These are phyloP conservation scores for Lasioglossum albipes DNA, from an alignment of 1,140 invertebrate genomes.

Conservation along the genomic window DNA sequence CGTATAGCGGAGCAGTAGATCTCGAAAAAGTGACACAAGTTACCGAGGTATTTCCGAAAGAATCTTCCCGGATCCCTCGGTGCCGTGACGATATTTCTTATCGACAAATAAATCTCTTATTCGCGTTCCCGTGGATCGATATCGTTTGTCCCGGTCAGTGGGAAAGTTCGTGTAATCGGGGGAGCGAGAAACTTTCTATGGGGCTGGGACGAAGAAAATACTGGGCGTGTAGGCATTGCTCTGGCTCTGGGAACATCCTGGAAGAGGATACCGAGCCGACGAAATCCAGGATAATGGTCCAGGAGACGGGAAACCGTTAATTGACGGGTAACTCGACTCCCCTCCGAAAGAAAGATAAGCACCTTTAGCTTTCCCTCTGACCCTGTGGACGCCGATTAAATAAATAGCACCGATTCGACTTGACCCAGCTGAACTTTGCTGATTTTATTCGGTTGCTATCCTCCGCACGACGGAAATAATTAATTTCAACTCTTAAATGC, in stretches of 20 bases:
- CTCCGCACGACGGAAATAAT: slow-evolving; percentile 65
- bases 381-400: not conserved
- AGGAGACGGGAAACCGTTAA: slow-evolving; percentile 70
- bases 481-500: too few relatives aligned
- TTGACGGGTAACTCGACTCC: slow-evolving; percentile 65
- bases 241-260: slow-evolving; percentile 81
- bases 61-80: slow-evolving; percentile 13
- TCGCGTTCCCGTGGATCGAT: slow-evolving; percentile 17
- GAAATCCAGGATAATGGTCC: slow-evolving; percentile 81
- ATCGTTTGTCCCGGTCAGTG: not conserved
- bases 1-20: slow-evolving; percentile 5
- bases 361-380: not conserved
- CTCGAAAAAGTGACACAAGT: slow-evolving; percentile 21
- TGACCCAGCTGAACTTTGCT: not conserved
- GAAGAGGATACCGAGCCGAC: slow-evolving; percentile 80
- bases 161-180: slow-evolving; percentile 41
- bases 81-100: slow-evolving; percentile 2
- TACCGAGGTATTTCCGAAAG: slow-evolving; percentile 19
- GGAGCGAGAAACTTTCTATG: slow-evolving; percentile 30
- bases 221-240: slow-evolving; percentile 76
- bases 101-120: slow-evolving; percentile 39
- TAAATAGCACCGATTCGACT: not conserved
- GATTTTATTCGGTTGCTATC: slow-evolving; percentile 76
- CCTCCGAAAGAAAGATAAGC: not conserved
- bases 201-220: slow-evolving; percentile 79